Evolutionary conservation across 2,113 vertebrate species (phyloP), one percentile per base, ranked within the genome.

Genomic region (Oreamnos americanus): DNA sequence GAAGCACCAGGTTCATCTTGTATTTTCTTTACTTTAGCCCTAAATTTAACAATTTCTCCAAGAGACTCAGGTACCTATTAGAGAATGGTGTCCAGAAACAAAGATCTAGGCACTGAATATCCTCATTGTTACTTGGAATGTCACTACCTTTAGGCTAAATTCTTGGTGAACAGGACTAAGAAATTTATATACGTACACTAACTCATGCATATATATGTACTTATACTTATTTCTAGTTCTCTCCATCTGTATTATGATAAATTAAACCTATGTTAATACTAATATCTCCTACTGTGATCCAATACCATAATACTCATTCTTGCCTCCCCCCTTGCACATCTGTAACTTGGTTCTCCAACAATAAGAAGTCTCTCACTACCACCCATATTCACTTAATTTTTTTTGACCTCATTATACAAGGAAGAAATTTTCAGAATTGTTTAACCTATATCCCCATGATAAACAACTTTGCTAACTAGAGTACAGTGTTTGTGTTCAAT

Each of bases 241-340:
- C 84, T 96, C 86, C 39, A 78, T 87, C 43, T 92, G 33, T 94
- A 87, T 92, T 82, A 76, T 92, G 88, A 58, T 90, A 91, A 93
- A 60, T 47, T 84, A 91, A 94, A 67, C 71, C 89, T 89, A 95
- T 90, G 87, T 28, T 95, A 95, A 94, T 67, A 90, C 11, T 87
- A 92, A 87, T 90, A 78, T 76, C 49, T 96, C 57, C 36, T 85
- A 45, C 10, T 89, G 58, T 57, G 94, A 94, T 58, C 45, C 13
- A 84, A 23, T 51, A 82, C 17, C 43, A 49, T 45, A 92, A 43
- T 60, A 60, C 58, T 88, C 62, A 92, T 89, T 92, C 90, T 82
- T 39, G 28, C 58, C 62, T 74, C n/a, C 25, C 13, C 7, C 8
- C 51, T 60, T 95, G 5, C 53, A 45, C 64, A 81, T 62, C 58